Base-by-base conservation (phyloP, 1,140 invertebrate species). In the Neelides sp. region DNA sequence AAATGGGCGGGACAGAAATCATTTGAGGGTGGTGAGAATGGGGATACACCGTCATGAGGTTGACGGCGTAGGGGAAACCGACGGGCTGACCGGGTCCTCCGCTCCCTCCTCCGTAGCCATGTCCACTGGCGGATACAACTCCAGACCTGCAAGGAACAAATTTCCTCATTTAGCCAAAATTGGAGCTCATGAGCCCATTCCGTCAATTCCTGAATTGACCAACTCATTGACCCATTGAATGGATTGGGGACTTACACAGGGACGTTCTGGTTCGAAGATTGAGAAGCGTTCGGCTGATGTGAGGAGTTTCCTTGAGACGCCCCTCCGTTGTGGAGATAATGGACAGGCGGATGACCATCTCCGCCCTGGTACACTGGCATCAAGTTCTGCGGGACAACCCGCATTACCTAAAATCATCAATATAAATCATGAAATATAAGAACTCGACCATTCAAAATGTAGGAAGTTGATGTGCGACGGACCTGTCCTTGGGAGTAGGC, bases 181-280 rank as follows among this genome's bases (percentile, higher is more conserved):
- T n/a, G n/a, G n/a, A n/a, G n/a, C n/a, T n/a, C n/a, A n/a, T n/a
- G n/a, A n/a, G n/a, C n/a, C n/a, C n/a, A n/a, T n/a, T n/a, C n/a
- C n/a, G 39, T 8, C 20, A 2, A n/a, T 22, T 13, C 10, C n/a
- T 42, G 23, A 32, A n/a, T n/a, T n/a, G n/a, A n/a, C n/a, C n/a
- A n/a, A n/a, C n/a, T n/a, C n/a, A n/a, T n/a, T n/a, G n/a, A n/a
- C n/a, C n/a, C n/a, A n/a, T n/a, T n/a, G n/a, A n/a, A n/a, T n/a
- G n/a, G n/a, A n/a, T n/a, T n/a, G 24, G 30, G 13, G 3, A 49
- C 53, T 51, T 59, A 59, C 57, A 50, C 35, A 36, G 39, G 53
- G 15, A 45, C 50, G 26, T 32, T 44, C 13, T 40, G 53, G 41
- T 59, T 59, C 10, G 27, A 23, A 8, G 40, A 48, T 36, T 39